These are phyloP conservation scores for Speoplatyrhinus poulsoni DNA, from an alignment of 2,113 vertebrate genomes.

Conservation along the genomic window DNA sequence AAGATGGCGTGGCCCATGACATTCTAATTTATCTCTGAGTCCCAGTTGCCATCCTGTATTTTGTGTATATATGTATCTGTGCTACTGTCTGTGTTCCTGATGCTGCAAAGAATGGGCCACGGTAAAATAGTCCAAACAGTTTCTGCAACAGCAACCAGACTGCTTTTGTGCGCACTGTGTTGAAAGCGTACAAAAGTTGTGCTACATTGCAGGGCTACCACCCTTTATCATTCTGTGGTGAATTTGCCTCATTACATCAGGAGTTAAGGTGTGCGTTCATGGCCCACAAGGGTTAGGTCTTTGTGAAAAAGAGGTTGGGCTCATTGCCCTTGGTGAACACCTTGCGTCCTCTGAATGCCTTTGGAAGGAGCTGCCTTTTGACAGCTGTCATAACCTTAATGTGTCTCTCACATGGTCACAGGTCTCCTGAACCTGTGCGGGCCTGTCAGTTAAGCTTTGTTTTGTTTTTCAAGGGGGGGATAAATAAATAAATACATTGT, in stretches of 20 bases:
- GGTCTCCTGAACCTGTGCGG: slow-evolving; percentile 34
- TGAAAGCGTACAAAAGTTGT: background rate
- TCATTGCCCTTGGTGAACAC: slow-evolving; percentile 22
- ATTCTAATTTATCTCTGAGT: no score
- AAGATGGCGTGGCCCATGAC: no score
- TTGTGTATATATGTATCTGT: no score
- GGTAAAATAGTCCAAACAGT: no score
- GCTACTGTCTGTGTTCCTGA: no score
- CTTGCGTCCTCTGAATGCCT: slow-evolving; percentile 13
- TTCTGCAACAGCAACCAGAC: no score
- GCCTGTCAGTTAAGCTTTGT: slow-evolving; percentile 39
- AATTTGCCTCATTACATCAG: background rate
- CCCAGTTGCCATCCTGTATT: no score
- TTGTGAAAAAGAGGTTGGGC: background rate
- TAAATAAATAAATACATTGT: background rate
- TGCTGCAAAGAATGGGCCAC: no score
- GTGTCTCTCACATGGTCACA: slow-evolving; percentile 19
- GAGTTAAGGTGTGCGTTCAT: background rate
- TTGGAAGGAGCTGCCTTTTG: slow-evolving; percentile 35
- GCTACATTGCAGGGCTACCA: background rate
- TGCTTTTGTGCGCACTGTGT: no score
- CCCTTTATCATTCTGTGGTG: background rate
- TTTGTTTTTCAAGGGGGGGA: slow-evolving; percentile 11
- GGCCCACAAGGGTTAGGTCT: background rate
- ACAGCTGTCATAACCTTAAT: slow-evolving; percentile 48